Evolutionary conservation across 2,113 vertebrate species (phyloP).

Genomic region (Capreolus pygargus): DNA sequence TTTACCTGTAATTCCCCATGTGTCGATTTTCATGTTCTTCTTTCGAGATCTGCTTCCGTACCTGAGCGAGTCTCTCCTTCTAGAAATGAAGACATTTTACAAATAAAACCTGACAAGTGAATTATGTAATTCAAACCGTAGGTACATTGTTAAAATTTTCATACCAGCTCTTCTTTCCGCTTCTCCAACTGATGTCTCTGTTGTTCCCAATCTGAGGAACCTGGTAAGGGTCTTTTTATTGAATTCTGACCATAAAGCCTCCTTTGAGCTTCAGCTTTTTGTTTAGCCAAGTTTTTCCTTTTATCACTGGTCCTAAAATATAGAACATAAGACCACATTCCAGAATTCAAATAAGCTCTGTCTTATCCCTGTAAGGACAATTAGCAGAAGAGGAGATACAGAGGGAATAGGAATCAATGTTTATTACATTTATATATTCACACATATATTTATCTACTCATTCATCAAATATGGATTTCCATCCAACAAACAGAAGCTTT

Average conservation of each 20-base stretch:
- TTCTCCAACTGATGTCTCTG: constrained; percentile 93
- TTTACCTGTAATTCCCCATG: constrained; percentile 98
- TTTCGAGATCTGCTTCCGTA: constrained; percentile 95
- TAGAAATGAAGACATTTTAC: constrained; percentile 81
- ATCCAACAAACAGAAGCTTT: neutral
- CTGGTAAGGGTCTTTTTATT: constrained; percentile 89
- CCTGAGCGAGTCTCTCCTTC: constrained; percentile 96
- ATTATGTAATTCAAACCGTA: neutral
- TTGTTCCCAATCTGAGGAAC: constrained; percentile 95
- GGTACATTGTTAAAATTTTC: constrained; percentile 25
- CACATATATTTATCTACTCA: neutral
- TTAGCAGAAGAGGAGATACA: neutral
- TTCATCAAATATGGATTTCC: neutral
- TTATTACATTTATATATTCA: neutral
- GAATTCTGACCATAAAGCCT: constrained; percentile 95
- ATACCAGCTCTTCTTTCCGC: constrained; percentile 94
- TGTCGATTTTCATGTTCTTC: constrained; percentile 97
- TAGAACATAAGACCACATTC: constrained; percentile 24
- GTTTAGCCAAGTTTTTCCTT: constrained; percentile 95
- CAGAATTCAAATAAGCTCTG: neutral
- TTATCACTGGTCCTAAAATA: constrained; percentile 94
- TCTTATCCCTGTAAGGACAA: neutral
- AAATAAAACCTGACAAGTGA: constrained; percentile 59
- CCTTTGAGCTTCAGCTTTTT: constrained; percentile 96
- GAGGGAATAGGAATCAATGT: neutral